Percentiles rank a stretch among this genome's conserved stretches.
Conservation (phyloP, 1,140 invertebrate species). For the Apis mellifera region DNA sequence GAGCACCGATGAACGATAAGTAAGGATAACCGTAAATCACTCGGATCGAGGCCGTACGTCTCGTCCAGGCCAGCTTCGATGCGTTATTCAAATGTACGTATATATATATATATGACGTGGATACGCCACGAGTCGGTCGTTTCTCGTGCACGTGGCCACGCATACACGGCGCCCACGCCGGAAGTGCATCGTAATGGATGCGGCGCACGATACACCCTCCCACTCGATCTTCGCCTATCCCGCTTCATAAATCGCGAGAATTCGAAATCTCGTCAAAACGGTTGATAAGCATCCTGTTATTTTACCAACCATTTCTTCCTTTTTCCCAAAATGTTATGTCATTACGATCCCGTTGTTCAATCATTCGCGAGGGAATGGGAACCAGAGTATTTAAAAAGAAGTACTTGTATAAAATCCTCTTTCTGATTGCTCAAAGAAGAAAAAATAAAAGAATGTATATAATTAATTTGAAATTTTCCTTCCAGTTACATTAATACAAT, state of each 20-base stretch:
- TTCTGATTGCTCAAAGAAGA: too few species aligned
- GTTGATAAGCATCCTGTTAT: too few species aligned
- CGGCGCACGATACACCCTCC: conserved; percentile 63
- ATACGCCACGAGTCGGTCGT: neutral
- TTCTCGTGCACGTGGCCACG: neutral
- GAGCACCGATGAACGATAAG: conserved; percentile 36
- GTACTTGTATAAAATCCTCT: too few species aligned
- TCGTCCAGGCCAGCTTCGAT: conserved; percentile 17
- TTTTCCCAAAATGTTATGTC: too few species aligned
- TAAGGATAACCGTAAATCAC: conserved; percentile 43
- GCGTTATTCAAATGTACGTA: conserved; percentile 55
- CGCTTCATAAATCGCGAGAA: conserved; percentile 68
- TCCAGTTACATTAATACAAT: too few species aligned
- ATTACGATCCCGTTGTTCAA: too few species aligned
- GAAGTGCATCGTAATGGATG: conserved; percentile 66
- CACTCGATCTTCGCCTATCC: conserved; percentile 61
- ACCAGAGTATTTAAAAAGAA: too few species aligned
- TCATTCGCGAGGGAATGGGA: too few species aligned
- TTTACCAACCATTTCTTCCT: too few species aligned
- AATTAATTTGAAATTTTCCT: too few species aligned
- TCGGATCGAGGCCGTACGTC: neutral
- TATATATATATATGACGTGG: neutral
- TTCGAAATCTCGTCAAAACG: conserved; percentile 27
- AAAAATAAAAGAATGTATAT: too few species aligned
- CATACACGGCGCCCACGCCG: neutral